phyloP scores from a whole-genome alignment of 2,888 invertebrate genomes.

The Phyto melanocephala region DNA sequence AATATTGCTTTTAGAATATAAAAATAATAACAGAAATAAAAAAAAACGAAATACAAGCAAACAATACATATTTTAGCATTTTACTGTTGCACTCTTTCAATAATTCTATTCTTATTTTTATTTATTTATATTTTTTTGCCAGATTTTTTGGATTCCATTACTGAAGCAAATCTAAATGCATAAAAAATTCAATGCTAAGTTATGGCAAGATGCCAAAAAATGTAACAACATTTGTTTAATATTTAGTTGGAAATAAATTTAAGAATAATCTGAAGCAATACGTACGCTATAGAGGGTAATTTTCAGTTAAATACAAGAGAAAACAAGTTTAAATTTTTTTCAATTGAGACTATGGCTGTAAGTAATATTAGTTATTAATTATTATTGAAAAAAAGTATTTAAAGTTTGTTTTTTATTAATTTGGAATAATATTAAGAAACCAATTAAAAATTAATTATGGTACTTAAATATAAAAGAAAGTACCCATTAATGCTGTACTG shows the following conservation, averaged over 20 bases:
- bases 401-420: too few species aligned
- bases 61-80: constrained; percentile 28
- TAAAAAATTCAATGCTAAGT: constrained; percentile 40
- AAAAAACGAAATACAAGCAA: background rate
- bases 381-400: too few species aligned
- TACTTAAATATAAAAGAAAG: too few species aligned
- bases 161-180: background rate
- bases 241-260: too few species aligned
- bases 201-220: constrained; percentile 34
- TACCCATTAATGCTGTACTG: too few species aligned
- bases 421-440: too few species aligned
- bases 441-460: too few species aligned
- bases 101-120: background rate
- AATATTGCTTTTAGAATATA: constrained; percentile 50
- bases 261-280: too few species aligned
- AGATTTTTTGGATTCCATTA: constrained; percentile 5
- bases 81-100: constrained; percentile 32
- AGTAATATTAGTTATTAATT: too few species aligned
- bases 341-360: too few species aligned
- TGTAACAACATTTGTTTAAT: background rate
- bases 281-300: too few species aligned
- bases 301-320: background rate
- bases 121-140: background rate
- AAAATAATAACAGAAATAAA: constrained; percentile 16
- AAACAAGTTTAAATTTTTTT: background rate